Conservation (phyloP, 2,113 vertebrate species). For the Colistium nudipinnis region DNA sequence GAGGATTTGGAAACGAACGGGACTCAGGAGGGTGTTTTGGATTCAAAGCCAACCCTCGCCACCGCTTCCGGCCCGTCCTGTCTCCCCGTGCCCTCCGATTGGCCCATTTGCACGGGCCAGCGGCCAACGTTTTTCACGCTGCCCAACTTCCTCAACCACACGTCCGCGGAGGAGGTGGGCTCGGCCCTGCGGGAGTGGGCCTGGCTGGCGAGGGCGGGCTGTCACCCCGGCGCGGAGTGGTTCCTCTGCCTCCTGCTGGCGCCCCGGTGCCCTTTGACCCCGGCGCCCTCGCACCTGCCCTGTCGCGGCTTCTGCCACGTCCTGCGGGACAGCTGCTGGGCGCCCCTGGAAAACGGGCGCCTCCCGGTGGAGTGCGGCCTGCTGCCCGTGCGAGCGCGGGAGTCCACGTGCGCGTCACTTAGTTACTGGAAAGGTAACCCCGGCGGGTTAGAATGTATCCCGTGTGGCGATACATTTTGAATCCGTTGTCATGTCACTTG, state of each 20-base stretch:
- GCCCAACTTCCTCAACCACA: conserved; percentile 87
- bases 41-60: conserved; percentile 39
- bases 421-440: conserved; percentile 80
- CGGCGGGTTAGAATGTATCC: conserved; percentile 69
- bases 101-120: conserved; percentile 81
- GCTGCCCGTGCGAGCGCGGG: conserved; percentile 82
- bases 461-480: conserved; percentile 64
- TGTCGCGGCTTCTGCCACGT: conserved; percentile 90
- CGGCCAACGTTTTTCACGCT: conserved; percentile 72
- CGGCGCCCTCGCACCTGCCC: conserved; percentile 66
- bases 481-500: conserved; percentile 36
- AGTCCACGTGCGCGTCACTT: conserved; percentile 81
- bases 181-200: conserved; percentile 82
- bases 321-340: conserved; percentile 90
- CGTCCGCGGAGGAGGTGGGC: conserved; percentile 77
- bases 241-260: conserved; percentile 92
- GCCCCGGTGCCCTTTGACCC: conserved; percentile 75
- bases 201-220: conserved; percentile 80
- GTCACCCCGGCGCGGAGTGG: conserved; percentile 86
- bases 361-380: conserved; percentile 87
- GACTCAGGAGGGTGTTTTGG: background rate
- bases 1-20: conserved; percentile 4
- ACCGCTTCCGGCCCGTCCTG: conserved; percentile 65
- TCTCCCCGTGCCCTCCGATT: conserved; percentile 73
- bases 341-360: conserved; percentile 67